Evolutionary conservation across 2,113 vertebrate species (phyloP).

Genomic region (Talpa occidentalis): DNA sequence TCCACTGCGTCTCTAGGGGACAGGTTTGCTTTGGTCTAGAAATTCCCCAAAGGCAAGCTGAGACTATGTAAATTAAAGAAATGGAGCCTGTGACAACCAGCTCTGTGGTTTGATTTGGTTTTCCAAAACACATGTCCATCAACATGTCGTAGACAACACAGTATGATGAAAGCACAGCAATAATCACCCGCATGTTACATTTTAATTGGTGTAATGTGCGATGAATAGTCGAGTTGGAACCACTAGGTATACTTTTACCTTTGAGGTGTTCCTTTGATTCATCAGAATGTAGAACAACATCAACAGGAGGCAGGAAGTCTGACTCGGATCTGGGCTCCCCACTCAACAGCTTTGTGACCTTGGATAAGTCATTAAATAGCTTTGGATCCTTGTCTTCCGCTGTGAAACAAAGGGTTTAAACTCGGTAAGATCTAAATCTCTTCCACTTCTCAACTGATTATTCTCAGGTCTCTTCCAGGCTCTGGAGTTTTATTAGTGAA

Average conservation of each 20-base stretch:
- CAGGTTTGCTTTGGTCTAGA: slow-evolving; percentile 68
- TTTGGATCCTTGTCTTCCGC: background rate
- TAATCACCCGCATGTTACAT: slow-evolving; percentile 4
- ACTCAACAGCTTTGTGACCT: background rate
- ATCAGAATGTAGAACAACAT: background rate
- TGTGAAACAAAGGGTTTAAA: background rate
- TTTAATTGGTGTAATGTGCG: slow-evolving; percentile 40
- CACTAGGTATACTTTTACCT: background rate
- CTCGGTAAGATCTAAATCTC: background rate
- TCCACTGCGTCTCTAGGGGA: slow-evolving; percentile 61
- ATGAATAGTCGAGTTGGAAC: background rate
- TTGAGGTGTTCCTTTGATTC: slow-evolving; percentile 57
- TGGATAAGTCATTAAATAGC: background rate
- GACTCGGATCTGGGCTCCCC: background rate
- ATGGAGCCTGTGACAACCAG: slow-evolving; percentile 51
- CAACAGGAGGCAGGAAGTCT: background rate
- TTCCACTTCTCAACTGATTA: background rate
- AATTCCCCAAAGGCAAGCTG: slow-evolving; percentile 72
- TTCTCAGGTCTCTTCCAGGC: background rate
- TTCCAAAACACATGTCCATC: slow-evolving; percentile 66
- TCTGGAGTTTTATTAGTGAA: background rate
- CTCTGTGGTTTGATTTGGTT: slow-evolving; percentile 74
- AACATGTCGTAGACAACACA: slow-evolving; percentile 36
- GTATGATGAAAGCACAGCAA: slow-evolving; percentile 41
- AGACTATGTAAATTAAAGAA: slow-evolving; percentile 75